These are phyloP conservation scores for Ciconia stormi DNA, from an alignment of 2,113 vertebrate genomes.

Conservation along the genomic window DNA sequence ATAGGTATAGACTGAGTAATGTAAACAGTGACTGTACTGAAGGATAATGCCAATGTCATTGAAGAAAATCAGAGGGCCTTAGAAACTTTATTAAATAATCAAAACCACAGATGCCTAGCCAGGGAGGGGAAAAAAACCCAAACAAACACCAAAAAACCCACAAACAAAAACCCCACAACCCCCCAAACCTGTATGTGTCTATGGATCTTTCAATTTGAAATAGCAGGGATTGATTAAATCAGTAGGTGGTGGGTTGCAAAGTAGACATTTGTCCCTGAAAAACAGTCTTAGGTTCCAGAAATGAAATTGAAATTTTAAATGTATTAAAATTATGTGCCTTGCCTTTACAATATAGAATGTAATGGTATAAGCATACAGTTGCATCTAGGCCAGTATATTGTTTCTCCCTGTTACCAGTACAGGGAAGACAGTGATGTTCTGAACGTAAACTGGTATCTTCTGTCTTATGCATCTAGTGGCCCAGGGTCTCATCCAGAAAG, in stretches of 20 bases:
- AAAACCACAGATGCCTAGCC: neutral
- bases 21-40: neutral
- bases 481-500: neutral
- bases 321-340: neutral
- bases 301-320: neutral
- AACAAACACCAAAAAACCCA: neutral
- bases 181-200: neutral
- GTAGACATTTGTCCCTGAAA: neutral
- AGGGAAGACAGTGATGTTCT: neutral
- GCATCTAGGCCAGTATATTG: neutral
- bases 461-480: neutral
- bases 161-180: neutral
- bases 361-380: neutral
- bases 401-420: neutral
- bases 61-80: neutral
- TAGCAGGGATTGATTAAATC: neutral
- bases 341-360: neutral
- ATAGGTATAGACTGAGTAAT: neutral
- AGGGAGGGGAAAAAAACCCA: no score
- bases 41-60: neutral
- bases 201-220: neutral
- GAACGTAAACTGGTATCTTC: neutral
- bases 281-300: neutral
- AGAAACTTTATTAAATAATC: neutral
- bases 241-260: neutral